Evolutionary conservation across 2,888 invertebrate genomes (phyloP).

Genomic region (Plagodis dolabraria): DNA sequence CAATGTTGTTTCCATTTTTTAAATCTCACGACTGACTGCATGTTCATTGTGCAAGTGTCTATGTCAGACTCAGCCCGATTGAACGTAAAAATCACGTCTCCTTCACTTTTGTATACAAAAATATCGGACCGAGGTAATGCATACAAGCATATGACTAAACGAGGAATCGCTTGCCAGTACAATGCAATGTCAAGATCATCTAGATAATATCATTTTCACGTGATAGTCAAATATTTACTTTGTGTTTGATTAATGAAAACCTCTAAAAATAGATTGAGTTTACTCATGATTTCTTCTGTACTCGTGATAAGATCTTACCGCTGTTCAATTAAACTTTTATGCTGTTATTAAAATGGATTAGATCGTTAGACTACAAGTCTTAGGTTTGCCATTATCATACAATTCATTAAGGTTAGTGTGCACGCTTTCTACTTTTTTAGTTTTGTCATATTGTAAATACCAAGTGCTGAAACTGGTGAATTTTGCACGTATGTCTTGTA

Average conservation of each 20-base stretch:
- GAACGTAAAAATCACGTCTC: neutral
- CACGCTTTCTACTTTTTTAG: too few species aligned
- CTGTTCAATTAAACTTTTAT: too few species aligned
- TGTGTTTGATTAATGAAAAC: conserved; percentile 10
- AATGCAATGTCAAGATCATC: conserved; percentile 15
- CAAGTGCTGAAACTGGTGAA: too few species aligned
- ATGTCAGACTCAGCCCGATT: conserved; percentile 4
- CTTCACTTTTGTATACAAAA: conserved; percentile 6
- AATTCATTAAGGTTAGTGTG: too few species aligned
- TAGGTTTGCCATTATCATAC: too few species aligned
- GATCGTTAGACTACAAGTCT: too few species aligned
- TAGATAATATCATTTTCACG: conserved; percentile 23
- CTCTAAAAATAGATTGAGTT: conserved; percentile 3
- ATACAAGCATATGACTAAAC: conserved; percentile 1
- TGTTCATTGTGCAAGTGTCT: conserved; percentile 15
- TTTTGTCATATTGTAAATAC: too few species aligned
- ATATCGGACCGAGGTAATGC: conserved; percentile 2
- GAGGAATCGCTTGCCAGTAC: neutral
- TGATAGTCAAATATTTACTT: conserved; percentile 3
- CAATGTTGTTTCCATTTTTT: conserved; percentile 1
- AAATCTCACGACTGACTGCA: conserved; percentile 7
- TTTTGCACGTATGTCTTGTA: too few species aligned
- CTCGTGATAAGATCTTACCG: too few species aligned
- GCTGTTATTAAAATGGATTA: too few species aligned
- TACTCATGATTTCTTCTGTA: too few species aligned